Evolutionary conservation across 1,140 invertebrate species (phyloP), one percentile per base, ranked within the genome.

Genomic region (Campoletis sonorensis): DNA sequence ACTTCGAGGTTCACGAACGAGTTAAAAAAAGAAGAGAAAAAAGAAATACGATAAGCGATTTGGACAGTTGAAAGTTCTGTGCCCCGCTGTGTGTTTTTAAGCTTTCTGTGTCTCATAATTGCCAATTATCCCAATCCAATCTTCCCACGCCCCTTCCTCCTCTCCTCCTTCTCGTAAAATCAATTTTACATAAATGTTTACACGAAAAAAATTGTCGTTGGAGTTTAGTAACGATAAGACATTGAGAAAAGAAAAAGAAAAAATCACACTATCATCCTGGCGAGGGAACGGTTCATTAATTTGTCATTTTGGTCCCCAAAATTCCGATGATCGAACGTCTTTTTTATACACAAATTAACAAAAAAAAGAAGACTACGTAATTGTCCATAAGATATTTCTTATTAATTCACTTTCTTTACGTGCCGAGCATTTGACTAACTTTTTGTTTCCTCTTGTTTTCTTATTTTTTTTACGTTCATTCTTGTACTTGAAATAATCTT

Each of bases 61-160:
- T 67, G 23, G 8, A 79, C 71, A 75, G 72, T 58, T 18, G 33
- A 79, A 18, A 82, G 64, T 72, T 78, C 51, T 72, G 37, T 79
- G 75, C 70, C 77, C 70, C 26, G 68, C 64, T 79, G 54, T 75
- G 64, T 79, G 76, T 82, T 73, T 82, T 72, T 54, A 79, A 82
- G 81, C 81, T 82, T 82, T 75, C 37, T 67, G 30, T 79, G 77
- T 82, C 23, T 27, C 26, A 67, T 27, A 27, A 67, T 67, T 67
- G 61, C 61, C 21, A 30, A 67, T 67, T 27, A 8, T 7, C 5
- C 54, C 54, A 13, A 45, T 45, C 40, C 8, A 13, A 45, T 23
- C n/a, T n/a, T n/a, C 23, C 61, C 21, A 5, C 23, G 61, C 23
- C 61, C 21, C 61, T 4, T 3, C 23, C 61, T 1, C 61, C 4